Conservation (phyloP, 2,113 vertebrate genomes). For the Odobenus rosmarus region DNA sequence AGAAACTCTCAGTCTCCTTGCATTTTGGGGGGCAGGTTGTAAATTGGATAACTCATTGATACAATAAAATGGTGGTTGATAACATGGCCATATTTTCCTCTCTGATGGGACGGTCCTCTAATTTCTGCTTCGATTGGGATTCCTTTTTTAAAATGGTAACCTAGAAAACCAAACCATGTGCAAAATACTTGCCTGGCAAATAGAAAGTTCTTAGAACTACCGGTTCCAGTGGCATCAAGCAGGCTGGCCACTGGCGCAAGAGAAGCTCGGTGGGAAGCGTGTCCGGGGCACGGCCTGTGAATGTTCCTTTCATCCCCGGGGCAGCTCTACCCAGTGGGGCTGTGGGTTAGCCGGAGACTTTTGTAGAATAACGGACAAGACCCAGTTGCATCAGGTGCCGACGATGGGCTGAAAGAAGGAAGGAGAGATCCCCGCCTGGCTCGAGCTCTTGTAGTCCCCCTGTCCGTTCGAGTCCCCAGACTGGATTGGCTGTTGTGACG, state of each 20-base stretch:
- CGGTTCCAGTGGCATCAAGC: background rate
- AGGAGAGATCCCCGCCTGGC: background rate
- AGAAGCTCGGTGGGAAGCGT: background rate
- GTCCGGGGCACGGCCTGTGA: background rate
- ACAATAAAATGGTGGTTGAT: slow-evolving; percentile 23
- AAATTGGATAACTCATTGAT: slow-evolving; percentile 43
- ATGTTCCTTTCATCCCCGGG: background rate
- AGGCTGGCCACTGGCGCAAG: background rate
- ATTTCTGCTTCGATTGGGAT: background rate
- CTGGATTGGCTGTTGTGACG: slow-evolving; percentile 77
- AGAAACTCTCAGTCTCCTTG: background rate
- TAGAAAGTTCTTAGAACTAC: background rate
- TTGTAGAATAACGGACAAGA: background rate
- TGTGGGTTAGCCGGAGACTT: background rate
- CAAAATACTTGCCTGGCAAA: background rate
- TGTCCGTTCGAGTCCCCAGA: slow-evolving; percentile 65
- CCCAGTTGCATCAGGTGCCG: background rate
- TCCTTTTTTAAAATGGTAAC: slow-evolving; percentile 30
- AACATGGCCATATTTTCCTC: slow-evolving; percentile 25
- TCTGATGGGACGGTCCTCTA: slow-evolving; percentile 1
- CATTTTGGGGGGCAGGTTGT: slow-evolving; percentile 9
- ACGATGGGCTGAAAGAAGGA: background rate
- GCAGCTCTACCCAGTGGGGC: too few species aligned
- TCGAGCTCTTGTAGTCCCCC: background rate
- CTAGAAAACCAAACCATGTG: background rate